Base-by-base conservation (phyloP, 2,797 vertebrate species). In the Macropus fuliginosus region DNA sequence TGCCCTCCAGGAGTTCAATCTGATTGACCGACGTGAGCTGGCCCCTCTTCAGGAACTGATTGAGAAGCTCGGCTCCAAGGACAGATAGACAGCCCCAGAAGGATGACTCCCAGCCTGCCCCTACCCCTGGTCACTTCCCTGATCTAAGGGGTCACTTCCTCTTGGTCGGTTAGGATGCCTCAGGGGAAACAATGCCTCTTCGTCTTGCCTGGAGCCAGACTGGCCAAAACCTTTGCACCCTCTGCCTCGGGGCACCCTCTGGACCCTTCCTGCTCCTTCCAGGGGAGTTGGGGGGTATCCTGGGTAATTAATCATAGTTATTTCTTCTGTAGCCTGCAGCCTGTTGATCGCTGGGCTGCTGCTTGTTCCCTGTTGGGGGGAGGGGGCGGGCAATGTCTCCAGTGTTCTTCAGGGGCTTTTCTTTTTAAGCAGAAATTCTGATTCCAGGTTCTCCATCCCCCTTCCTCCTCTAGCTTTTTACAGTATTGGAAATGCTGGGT, bases 31-130 rank as follows among this genome's bases (percentile, higher is more conserved):
- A 62, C 98, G 99, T 97, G 99, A 99, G 98, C 98, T 99, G 96
- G 99, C 99, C 91, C 99, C 99, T 50, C 99, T 99, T 98, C 99
- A 99, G 98, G 99, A 99, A 97, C 99, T 99, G 97, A 99, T 99
- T 9, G 99, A 99, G 98, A 99, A 99, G 98, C 98, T 99, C 96
- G 99, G 99, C 97, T 99, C 99, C 95, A 99, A 99, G 98, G 99
- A 99, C 99, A 99, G 99, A 99, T 99, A 99, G 98, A 99, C 57
- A 87, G 95, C 92, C 96, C 55, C n/a, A 74, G 66, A 21, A 46
- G 40, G 74, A 81, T 27, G 74, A 27, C 74, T 21, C 21, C 40
- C 74, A 40, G 40, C 74, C 74, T 81, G 66, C 40, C 66, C n/a
- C 66, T 46, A 40, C 74, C 74, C 74, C 66, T 21, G 40, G 40